Base-by-base conservation (phyloP, 2,888 invertebrate genomes). In the Amblyteles armatorius region DNA sequence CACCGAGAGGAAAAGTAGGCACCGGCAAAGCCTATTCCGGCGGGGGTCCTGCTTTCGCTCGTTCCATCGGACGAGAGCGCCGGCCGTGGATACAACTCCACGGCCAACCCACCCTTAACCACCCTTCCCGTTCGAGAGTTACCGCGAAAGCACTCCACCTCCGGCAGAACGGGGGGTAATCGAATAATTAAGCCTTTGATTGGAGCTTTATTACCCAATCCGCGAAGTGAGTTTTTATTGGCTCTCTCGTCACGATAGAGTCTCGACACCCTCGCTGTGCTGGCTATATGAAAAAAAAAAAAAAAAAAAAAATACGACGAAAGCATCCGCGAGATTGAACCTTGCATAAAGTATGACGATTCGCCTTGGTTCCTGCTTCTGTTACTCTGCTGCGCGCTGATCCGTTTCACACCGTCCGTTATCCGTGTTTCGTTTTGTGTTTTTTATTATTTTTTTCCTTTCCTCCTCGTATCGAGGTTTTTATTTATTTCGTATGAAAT, bases 171-270 rank as follows among this genome's bases (percentile, higher is more conserved):
- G 65, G 78, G 85, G 85, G 87, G 91, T 93, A 93, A 93, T 93
- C 93, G 93, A 93, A 93, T 93, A 93, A 93, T 93, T 93, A 93
- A 93, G 92, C 93, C 91, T 92, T 93, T 93, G 93, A 93, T 93
- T 93, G 93, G 91, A 93, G 93, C 93, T 93, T 93, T 93, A 93
- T 93, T 93, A 93, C 91, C 92, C 93, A 93, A 93, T 93, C 91
- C 93, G 90, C 91, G 90, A 91, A 93, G 93, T 93, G 92, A 93
- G 92, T 93, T 93, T 93, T 93, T 93, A 93, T 93, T 92, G 92
- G 91, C 89, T 88, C 84, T 84, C 87, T 91, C 84, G 84, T 90
- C 90, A 88, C 89, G 88, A 80, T 80, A 78, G 71, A 72, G 74
- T 80, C 79, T 80, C 80, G 85, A 82, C 80, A 85, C 77, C 68